Conservation (phyloP, 2,888 invertebrate species). For the Nephrotoma flavescens region DNA sequence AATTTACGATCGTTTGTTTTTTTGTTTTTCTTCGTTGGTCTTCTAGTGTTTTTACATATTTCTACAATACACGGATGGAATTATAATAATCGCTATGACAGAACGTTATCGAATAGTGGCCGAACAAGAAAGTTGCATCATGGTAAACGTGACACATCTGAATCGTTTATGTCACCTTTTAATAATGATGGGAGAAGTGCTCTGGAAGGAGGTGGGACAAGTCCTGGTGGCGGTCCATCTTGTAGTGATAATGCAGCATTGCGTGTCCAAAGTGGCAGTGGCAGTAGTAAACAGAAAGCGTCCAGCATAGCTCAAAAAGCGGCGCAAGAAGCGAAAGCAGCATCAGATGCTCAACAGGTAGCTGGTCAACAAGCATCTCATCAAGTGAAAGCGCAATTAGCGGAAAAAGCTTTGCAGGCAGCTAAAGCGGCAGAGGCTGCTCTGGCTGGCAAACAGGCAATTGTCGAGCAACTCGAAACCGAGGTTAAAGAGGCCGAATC, state of each 20-base stretch:
- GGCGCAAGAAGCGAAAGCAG: constrained; percentile 58
- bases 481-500: constrained; percentile 52
- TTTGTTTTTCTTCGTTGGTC: neutral
- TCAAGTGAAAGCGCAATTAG: constrained; percentile 54
- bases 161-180: neutral
- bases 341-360: constrained; percentile 54
- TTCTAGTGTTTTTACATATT: neutral
- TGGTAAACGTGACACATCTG: neutral
- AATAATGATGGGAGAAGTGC: neutral
- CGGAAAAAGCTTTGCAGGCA: constrained; percentile 54
- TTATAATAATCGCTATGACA: neutral
- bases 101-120: neutral
- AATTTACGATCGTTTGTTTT: neutral
- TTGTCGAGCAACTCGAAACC: constrained; percentile 51
- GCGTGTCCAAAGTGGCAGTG: neutral
- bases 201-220: neutral
- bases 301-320: constrained; percentile 56
- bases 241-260: neutral
- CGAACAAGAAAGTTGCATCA: neutral
- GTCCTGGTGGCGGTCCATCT: no score
- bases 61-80: neutral
- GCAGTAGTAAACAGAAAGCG: constrained; percentile 32
- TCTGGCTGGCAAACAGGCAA: constrained; percentile 50
- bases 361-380: constrained; percentile 54
- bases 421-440: constrained; percentile 59